Evolutionary conservation across 1,140 invertebrate genomes (phyloP), one percentile per base, ranked within the genome.

Genomic region (Hestina assimilis): DNA sequence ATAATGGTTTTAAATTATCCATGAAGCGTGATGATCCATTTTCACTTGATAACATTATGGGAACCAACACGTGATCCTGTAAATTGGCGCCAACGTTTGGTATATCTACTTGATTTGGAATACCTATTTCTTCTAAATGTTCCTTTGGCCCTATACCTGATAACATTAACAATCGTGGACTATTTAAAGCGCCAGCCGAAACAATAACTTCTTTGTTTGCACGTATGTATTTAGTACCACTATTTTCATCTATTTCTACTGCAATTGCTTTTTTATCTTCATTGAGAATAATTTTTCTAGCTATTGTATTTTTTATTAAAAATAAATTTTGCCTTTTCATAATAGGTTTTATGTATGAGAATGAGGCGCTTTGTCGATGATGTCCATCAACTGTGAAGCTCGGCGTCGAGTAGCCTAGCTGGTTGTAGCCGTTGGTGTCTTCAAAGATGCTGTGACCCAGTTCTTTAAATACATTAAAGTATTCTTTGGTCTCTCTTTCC

Each of bases 341-440:
- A 1, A 94, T 91, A 0, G 96, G 95, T 41, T 92, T 85, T 0
- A 98, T 78, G 69, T 96, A 98, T 0, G 94, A 95, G 77, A 95
- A 94, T 0, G 95, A 93, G 0, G 95, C 95, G 50, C 94, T 96
- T 73, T 97, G 98, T 20, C 97, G 89, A 0, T 91, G 92, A 0
- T 94, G 93, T 24, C 93, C 83, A 33, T 94, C 81, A 5, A 97
- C 94, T 0, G 96, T 97, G 8, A 93, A 97, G 89, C 95, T 93
- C 4, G 94, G 92, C 12, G 94, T 91, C 90, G 95, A 94, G 62
- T 95, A 96, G 2, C 95, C 95, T 1, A 93, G 91, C 76, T 95
- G 94, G 6, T 91, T 75, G 54, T 93, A 92, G 11, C 95, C 94
- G 89, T 96, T 97, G 4, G 95, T 94, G 69, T 97, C 80, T n/a